A percentile compares a stretch with the other conserved stretches of the same genome.
These are phyloP conservation scores for Manduca sexta DNA, from an alignment of 1,140 invertebrate genomes.

Conservation along the genomic window DNA sequence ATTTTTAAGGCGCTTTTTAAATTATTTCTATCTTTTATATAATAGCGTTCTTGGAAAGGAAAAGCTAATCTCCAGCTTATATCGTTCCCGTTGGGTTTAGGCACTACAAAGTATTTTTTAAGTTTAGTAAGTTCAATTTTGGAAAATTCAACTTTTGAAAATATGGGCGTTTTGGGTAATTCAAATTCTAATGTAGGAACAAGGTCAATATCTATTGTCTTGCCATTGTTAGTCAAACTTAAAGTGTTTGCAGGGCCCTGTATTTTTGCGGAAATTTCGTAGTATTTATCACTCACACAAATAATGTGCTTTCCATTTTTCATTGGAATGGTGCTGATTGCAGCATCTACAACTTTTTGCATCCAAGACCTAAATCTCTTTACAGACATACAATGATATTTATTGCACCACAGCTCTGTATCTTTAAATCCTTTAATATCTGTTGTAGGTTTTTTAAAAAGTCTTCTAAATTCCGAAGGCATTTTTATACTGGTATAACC, in stretches of 20 bases:
- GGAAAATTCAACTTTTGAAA: conserved; percentile 24
- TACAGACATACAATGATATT: conserved; percentile 23
- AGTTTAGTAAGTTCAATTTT: conserved; percentile 21
- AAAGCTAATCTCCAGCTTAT: conserved; percentile 41
- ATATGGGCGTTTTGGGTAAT: conserved; percentile 25
- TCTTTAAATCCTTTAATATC: conserved; percentile 27
- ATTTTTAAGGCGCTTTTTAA: conserved; percentile 32
- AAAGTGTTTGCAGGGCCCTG: conserved; percentile 40
- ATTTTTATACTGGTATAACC: conserved; percentile 30
- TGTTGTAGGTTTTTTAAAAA: conserved; percentile 23
- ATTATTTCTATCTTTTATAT: conserved; percentile 30
- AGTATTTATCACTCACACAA: conserved; percentile 22
- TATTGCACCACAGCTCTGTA: conserved; percentile 38
- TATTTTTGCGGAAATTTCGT: conserved; percentile 21
- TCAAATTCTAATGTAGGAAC: conserved; percentile 36
- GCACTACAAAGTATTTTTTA: conserved; percentile 34
- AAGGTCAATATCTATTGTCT: conserved; percentile 37
- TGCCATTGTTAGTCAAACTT: conserved; percentile 24
- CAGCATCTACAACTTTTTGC: conserved; percentile 33
- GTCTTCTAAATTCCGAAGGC: conserved; percentile 38
- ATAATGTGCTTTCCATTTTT: conserved; percentile 23
- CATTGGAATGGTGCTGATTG: conserved; percentile 22
- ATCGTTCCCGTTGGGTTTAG: conserved; percentile 33
- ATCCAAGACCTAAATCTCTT: conserved; percentile 35
- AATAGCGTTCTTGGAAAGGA: conserved; percentile 36